phyloP scores from a whole-genome alignment of 2,888 invertebrate species.

The Heteromurus nitidus region DNA sequence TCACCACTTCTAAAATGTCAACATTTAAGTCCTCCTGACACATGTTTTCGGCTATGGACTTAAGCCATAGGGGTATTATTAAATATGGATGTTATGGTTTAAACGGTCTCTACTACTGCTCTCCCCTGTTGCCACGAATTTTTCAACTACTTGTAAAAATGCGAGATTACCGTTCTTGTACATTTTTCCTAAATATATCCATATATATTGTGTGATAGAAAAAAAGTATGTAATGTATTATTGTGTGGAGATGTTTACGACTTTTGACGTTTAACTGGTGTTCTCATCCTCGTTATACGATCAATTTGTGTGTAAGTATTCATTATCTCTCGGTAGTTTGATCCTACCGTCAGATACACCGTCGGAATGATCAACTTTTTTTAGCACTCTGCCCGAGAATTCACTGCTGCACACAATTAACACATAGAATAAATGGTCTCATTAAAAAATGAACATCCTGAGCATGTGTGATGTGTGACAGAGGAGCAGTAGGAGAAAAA shows the following conservation, averaged over 20 bases:
- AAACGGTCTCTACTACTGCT: constrained; percentile 3
- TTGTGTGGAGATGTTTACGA: not conserved
- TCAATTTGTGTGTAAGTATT: not conserved
- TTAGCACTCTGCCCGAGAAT: too few species aligned
- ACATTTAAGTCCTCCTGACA: too few species aligned
- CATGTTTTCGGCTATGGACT: too few species aligned
- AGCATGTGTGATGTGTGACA: too few species aligned
- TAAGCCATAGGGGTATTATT: too few species aligned
- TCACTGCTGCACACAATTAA: too few species aligned
- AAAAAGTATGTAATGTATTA: not conserved
- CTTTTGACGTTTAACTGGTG: not conserved
- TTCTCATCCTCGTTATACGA: not conserved
- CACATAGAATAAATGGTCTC: too few species aligned
- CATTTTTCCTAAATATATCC: too few species aligned
- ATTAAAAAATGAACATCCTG: too few species aligned
- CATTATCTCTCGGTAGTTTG: not conserved
- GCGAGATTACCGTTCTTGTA: constrained; percentile 15
- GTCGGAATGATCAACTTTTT: not conserved
- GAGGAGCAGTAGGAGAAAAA: too few species aligned
- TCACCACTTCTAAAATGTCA: too few species aligned
- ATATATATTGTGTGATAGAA: not conserved
- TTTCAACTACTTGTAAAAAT: constrained; percentile 27
- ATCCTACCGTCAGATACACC: not conserved
- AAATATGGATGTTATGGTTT: too few species aligned
- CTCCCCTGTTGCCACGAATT: constrained; percentile 24